Conservation (phyloP, 2,888 invertebrate species). For the Priocnemis perturbator region DNA sequence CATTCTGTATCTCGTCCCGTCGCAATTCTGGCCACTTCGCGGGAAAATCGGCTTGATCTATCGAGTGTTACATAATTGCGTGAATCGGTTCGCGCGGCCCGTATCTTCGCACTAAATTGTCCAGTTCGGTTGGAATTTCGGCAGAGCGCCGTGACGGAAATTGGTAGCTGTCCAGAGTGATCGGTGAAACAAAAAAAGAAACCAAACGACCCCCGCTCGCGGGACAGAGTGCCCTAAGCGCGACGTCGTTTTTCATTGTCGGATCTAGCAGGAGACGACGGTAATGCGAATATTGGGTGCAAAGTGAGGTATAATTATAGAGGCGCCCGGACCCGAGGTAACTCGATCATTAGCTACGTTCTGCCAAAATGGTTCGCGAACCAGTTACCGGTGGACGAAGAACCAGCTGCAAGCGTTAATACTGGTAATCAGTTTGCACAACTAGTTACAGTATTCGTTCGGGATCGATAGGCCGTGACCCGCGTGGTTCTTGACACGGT, state of each 20-base stretch:
- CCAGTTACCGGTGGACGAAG: constrained; percentile 25
- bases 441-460: constrained; percentile 31
- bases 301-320: constrained; percentile 51
- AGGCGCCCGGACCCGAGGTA: constrained; percentile 39
- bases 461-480: constrained; percentile 40
- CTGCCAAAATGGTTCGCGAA: constrained; percentile 44
- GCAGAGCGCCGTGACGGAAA: background rate
- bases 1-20: too few species aligned
- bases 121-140: too few species aligned
- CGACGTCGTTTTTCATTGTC: constrained; percentile 46
- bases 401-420: constrained; percentile 36
- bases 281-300: constrained; percentile 48
- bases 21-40: too few species aligned
- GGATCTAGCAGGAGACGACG: constrained; percentile 21
- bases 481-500: constrained; percentile 35
- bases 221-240: constrained; percentile 36
- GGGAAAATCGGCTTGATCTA: too few species aligned
- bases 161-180: constrained; percentile 23
- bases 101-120: too few species aligned
- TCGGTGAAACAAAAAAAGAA: constrained; percentile 21
- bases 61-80: too few species aligned
- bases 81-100: too few species aligned
- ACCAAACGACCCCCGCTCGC: background rate
- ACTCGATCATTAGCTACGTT: constrained; percentile 48
- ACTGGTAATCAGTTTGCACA: constrained; percentile 43